Evolutionary conservation across 1,140 invertebrate species (phyloP).

Genomic region (Zaprionus gabonicus): DNA sequence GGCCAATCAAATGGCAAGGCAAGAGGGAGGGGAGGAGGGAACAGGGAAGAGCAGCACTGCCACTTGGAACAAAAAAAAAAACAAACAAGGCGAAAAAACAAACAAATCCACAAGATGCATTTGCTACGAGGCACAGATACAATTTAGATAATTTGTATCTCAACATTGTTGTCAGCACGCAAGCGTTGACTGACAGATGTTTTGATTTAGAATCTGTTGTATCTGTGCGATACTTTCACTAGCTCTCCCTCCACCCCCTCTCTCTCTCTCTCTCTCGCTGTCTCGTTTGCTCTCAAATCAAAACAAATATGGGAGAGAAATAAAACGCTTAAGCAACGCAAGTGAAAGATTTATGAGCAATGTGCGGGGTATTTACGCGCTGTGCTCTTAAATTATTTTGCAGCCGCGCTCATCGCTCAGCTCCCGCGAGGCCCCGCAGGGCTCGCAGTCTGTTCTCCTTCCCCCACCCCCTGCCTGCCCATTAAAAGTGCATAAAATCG

Average conservation of each 20-base stretch:
- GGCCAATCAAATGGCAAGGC: constrained; percentile 40
- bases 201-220: constrained; percentile 62
- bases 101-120: constrained; percentile 77
- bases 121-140: constrained; percentile 65
- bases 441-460: neutral
- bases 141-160: constrained; percentile 84
- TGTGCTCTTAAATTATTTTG: constrained; percentile 71
- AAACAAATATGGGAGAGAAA: constrained; percentile 69
- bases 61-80: constrained; percentile 39
- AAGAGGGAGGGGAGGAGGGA: neutral
- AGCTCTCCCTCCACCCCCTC: constrained; percentile 5
- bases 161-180: constrained; percentile 75
- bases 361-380: constrained; percentile 68
- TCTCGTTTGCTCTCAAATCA: constrained; percentile 37
- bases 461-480: neutral
- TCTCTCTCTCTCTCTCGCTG: neutral
- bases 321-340: constrained; percentile 68
- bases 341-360: constrained; percentile 81
- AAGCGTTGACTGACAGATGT: constrained; percentile 79
- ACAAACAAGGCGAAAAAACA: constrained; percentile 65
- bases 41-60: constrained; percentile 4
- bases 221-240: constrained; percentile 36
- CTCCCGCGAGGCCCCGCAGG: constrained; percentile 8
- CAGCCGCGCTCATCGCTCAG: constrained; percentile 39
- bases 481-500: constrained; percentile 77